Evolutionary conservation across 35 echinoderm and acorn worm genomes (phyloP), one percentile per base, ranked within the genome.

Genomic region (Apostichopus parvimensis): DNA sequence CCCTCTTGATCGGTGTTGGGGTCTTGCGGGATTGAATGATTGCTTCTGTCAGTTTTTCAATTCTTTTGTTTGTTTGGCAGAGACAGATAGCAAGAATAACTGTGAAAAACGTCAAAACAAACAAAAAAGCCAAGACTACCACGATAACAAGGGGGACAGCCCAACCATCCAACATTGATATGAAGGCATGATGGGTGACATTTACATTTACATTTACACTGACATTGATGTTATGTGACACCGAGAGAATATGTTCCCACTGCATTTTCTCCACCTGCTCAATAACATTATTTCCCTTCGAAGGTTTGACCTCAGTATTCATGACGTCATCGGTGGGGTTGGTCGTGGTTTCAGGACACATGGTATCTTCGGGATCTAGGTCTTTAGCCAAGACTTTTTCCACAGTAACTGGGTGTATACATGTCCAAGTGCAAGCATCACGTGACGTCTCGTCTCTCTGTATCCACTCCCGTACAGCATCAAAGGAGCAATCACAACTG

Each of bases 11-110:
- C 12, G 1, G 6, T 61, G 1, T 12, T 61, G 58, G 58, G 12
- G 58, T 61, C 58, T 9, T 61, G 7, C 12, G 58, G 12, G 58
- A 61, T 61, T 78, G 9, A 78, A 78, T 1, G 34, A 78, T 24
- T 78, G 77, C 12, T 78, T 9, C 8, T 4, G 65, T 90, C 53
- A 59, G 45, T 90, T 77, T 90, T 90, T 17, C 20, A 60, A 87
- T 62, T 15, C 22, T 20, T 22, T 62, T 68, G 58, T 87, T 87
- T 25, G 84, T 87, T 25, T 87, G 84, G 34, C 84, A 87, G 26
- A 87, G 84, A 65, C 84, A 87, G 1, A 87, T 70, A 4, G 62
- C 62, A 65, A 87, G 28, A 11, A 61, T 20, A 87, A 70, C 17
- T 61, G 25, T 87, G 9, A 87, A 8, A 18, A 10, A 56, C 34